A percentile compares a stretch with the other conserved stretches of the same genome.
phyloP scores from a whole-genome alignment of 2,888 invertebrate genomes.

The Apodemia duryi region DNA sequence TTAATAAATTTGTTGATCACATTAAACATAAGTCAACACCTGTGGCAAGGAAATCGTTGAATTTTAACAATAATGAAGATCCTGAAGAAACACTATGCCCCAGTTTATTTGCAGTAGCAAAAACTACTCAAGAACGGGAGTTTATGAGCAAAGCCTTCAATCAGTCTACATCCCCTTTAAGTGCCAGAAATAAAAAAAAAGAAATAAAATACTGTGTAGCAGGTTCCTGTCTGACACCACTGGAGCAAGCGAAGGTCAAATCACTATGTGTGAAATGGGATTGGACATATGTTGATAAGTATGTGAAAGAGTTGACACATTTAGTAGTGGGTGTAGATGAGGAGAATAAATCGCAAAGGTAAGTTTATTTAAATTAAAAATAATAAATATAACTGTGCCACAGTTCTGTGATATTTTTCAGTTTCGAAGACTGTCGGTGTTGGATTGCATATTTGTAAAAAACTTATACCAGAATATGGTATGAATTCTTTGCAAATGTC shows the following conservation, averaged over 20 bases:
- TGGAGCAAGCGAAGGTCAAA: constrained; percentile 47
- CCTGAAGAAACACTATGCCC: constrained; percentile 54
- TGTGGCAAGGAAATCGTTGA: constrained; percentile 59
- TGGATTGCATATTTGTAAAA: too few relatives aligned
- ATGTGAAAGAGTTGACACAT: constrained; percentile 58
- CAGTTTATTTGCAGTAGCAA: constrained; percentile 42
- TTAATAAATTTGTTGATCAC: constrained; percentile 57
- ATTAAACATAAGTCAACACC: constrained; percentile 67
- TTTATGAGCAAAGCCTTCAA: constrained; percentile 63
- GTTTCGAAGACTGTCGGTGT: too few relatives aligned
- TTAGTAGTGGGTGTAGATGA: constrained; percentile 66
- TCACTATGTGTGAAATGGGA: constrained; percentile 44
- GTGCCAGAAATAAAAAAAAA: constrained; percentile 27
- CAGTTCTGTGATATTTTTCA: too few relatives aligned
- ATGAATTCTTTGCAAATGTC: too few relatives aligned
- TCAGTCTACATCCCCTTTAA: constrained; percentile 40
- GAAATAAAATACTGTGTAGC: constrained; percentile 46
- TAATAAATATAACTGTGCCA: too few relatives aligned
- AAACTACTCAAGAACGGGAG: constrained; percentile 63
- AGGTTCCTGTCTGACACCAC: constrained; percentile 50
- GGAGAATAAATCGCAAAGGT: constrained; percentile 64
- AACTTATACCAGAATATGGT: too few relatives aligned
- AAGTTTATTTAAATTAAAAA: constrained; percentile 16
- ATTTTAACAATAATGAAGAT: constrained; percentile 48
- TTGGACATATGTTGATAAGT: constrained; percentile 58